Percentiles rank a stretch among this genome's conserved stretches.
Evolutionary conservation across 2,888 invertebrate species (phyloP).

Genomic region (Eurytoma californica): DNA sequence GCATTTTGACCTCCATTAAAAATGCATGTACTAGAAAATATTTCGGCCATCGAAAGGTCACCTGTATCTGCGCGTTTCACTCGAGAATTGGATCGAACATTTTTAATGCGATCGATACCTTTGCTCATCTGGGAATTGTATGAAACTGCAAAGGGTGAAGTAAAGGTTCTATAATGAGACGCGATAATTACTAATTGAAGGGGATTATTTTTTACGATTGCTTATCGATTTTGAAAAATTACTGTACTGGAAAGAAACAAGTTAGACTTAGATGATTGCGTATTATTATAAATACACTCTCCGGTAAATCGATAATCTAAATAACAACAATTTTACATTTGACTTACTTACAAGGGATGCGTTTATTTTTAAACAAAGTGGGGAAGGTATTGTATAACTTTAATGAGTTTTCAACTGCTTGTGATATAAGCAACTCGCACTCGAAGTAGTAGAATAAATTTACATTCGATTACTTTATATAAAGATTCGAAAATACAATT

Average conservation of each 20-base stretch:
- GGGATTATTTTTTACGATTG: neutral
- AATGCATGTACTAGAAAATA: neutral
- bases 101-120: neutral
- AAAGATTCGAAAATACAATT: no score
- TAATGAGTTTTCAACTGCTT: neutral
- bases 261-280: slow-evolving; percentile 6
- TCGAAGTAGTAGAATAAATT: slow-evolving; percentile 1
- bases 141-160: neutral
- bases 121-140: neutral
- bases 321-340: neutral
- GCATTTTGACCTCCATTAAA: neutral
- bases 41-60: neutral
- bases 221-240: neutral
- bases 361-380: neutral
- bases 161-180: neutral
- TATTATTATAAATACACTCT: slow-evolving; percentile 13
- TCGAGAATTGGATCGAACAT: neutral
- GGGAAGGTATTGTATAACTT: slow-evolving; percentile 2
- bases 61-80: neutral
- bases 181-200: slow-evolving; percentile 3
- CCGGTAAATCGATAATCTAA: neutral
- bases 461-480: no score
- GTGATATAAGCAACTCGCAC: neutral
- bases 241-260: neutral
- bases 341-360: neutral